Percentiles rank a stretch among this genome's conserved stretches.
These are phyloP conservation scores for Hemaris fuciformis DNA, from an alignment of 2,888 invertebrate species.

Conservation along the genomic window DNA sequence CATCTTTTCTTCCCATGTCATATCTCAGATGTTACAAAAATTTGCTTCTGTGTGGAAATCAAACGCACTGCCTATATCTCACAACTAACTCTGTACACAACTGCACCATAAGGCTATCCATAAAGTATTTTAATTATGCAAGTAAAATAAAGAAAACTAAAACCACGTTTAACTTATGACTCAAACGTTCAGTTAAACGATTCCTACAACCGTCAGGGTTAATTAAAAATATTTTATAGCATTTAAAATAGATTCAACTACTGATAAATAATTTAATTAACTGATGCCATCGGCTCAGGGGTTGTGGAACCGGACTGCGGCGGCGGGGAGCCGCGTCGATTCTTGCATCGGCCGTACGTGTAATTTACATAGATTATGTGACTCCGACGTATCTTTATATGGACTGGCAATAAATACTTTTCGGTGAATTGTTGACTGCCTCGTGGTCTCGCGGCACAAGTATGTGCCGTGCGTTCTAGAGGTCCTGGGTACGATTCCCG, in stretches of 20 bases:
- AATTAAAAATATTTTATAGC: slow-evolving; percentile 4
- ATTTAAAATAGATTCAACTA: slow-evolving; percentile 6
- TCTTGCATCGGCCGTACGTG: neutral
- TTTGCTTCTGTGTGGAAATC: no score
- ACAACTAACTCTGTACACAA: no score
- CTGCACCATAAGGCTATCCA: neutral
- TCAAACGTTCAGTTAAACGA: no score
- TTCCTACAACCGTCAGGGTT: neutral
- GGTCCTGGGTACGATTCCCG: no score
- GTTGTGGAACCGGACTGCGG: neutral
- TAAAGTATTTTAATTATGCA: neutral
- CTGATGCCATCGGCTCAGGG: neutral
- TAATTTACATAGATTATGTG: slow-evolving; percentile 4
- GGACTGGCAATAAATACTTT: neutral
- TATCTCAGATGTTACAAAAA: no score
- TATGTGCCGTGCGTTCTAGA: no score
- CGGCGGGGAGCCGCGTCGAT: neutral
- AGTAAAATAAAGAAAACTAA: neutral
- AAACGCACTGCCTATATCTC: no score
- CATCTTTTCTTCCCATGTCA: no score
- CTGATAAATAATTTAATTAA: slow-evolving; percentile 10
- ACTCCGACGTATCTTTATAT: neutral
- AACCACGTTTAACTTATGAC: neutral
- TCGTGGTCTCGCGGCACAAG: no score
- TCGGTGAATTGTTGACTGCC: neutral